Base-by-base conservation (phyloP, 2,888 invertebrate species). In the Litoditis marina region DNA sequence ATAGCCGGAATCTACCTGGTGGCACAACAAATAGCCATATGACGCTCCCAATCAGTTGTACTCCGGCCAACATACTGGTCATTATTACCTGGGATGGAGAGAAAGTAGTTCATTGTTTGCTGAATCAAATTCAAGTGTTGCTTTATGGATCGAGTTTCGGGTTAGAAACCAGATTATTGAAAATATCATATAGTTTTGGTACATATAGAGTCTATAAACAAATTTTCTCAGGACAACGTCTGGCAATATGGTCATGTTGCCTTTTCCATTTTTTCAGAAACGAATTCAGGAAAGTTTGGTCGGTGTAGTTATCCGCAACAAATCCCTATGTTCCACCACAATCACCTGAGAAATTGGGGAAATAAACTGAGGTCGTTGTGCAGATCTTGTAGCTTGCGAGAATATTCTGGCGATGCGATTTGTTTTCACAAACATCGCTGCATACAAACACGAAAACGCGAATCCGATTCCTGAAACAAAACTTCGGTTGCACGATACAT, bases 321-420 rank as follows among this genome's bases (percentile, higher is more conserved):
- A n/a, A n/a, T n/a, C n/a, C n/a, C n/a, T n/a, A n/a, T n/a, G n/a
- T n/a, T n/a, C n/a, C n/a, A n/a, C n/a, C n/a, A n/a, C n/a, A n/a
- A n/a, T n/a, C 62, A 90, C 88, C 84, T 90, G 90, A 16, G 90
- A 90, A 74, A 88, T 87, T 0, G 90, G 90, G 30, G 89, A 89
- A 2, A 90, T 90, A 82, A 89, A 91, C 27, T 88, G 87, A 0
- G 90, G 89, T 47, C 89, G 85, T 78, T 89, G 89, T 1, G 89
- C 89, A 16, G 89, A 88, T 57, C 71, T 28, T 1, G 66, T 70
- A 25, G 60, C 71, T 65, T 88, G 88, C 72, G 88, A 89, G 62
- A 89, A 88, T 64, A 90, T 90, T 46, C 90, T 85, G 16, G 89
- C 89, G 62, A 90, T 89, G 39, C 90, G 86, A 83, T 90, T 90